Conservation (phyloP, 1,140 invertebrate genomes). For the Dreissena rostriformis region DNA sequence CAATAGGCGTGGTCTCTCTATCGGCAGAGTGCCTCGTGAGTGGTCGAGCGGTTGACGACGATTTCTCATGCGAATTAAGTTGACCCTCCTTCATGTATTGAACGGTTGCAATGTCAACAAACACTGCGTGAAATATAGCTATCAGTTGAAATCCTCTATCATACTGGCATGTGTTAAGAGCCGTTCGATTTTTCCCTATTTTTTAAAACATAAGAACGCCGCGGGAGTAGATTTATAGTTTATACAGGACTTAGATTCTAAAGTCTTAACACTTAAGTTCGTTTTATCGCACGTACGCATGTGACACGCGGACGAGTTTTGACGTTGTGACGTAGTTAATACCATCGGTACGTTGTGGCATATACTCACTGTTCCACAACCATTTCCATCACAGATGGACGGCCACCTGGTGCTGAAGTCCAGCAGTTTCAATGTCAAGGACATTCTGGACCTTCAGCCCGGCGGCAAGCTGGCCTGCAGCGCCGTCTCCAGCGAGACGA, state of each 20-base stretch:
- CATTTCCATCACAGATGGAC: slow-evolving; percentile 65
- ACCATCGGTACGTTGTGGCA: too few species aligned
- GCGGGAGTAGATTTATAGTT: slow-evolving; percentile 50
- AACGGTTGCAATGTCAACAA: slow-evolving; percentile 54
- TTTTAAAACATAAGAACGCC: slow-evolving; percentile 32
- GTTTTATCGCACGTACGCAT: slow-evolving; percentile 20
- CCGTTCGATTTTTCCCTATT: slow-evolving; percentile 47
- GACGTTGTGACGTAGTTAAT: background rate
- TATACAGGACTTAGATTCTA: slow-evolving; percentile 28
- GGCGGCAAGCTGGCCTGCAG: slow-evolving; percentile 66
- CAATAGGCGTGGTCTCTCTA: too few species aligned
- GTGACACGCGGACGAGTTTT: background rate
- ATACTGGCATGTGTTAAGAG: slow-evolving; percentile 53
- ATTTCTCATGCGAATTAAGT: background rate
- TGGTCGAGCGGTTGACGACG: too few species aligned
- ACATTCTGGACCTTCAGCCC: slow-evolving; percentile 77
- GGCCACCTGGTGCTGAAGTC: slow-evolving; percentile 72
- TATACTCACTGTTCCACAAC: background rate
- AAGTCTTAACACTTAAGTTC: slow-evolving; percentile 46
- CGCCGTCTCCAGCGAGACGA: slow-evolving; percentile 54
- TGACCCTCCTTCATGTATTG: slow-evolving; percentile 26
- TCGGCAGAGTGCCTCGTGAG: too few species aligned
- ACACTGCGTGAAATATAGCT: slow-evolving; percentile 52
- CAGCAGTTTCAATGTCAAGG: slow-evolving; percentile 77
- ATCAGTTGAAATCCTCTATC: slow-evolving; percentile 45